phyloP scores from a whole-genome alignment of 2,888 invertebrate genomes.

The Andrena fulva region DNA sequence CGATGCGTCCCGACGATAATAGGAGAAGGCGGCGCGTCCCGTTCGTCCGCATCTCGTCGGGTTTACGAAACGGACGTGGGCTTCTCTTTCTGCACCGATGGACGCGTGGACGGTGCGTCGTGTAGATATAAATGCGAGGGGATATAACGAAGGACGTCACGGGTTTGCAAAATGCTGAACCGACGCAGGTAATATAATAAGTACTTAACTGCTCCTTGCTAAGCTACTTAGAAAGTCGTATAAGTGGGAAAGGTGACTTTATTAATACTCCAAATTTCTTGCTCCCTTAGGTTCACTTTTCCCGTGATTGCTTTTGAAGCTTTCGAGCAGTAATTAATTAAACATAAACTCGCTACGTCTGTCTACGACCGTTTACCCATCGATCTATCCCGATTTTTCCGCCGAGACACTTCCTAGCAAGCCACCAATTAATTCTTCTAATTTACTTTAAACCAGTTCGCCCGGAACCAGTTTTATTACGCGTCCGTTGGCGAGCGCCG shows the following conservation, averaged over 20 bases:
- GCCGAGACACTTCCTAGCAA: not conserved
- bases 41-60: slow-evolving; percentile 54
- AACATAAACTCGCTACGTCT: not conserved
- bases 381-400: slow-evolving; percentile 1
- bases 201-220: too few relatives aligned
- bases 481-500: not conserved
- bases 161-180: too few relatives aligned
- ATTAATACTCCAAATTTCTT: not conserved
- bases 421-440: not conserved
- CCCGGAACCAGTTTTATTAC: not conserved
- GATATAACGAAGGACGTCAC: not conserved
- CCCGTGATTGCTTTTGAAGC: not conserved
- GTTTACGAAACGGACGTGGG: slow-evolving; percentile 5
- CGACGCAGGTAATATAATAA: too few relatives aligned
- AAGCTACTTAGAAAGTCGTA: too few relatives aligned
- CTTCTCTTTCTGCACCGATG: slow-evolving; percentile 8
- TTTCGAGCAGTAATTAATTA: not conserved
- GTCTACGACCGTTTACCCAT: not conserved
- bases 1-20: slow-evolving; percentile 59
- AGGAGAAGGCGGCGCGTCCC: slow-evolving; percentile 54
- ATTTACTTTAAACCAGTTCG: slow-evolving; percentile 33
- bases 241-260: too few relatives aligned
- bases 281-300: not conserved
- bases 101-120: slow-evolving; percentile 2
- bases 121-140: slow-evolving; percentile 1